Conservation (phyloP, 2,113 vertebrate genomes). For the Phaethornis superciliosus region DNA sequence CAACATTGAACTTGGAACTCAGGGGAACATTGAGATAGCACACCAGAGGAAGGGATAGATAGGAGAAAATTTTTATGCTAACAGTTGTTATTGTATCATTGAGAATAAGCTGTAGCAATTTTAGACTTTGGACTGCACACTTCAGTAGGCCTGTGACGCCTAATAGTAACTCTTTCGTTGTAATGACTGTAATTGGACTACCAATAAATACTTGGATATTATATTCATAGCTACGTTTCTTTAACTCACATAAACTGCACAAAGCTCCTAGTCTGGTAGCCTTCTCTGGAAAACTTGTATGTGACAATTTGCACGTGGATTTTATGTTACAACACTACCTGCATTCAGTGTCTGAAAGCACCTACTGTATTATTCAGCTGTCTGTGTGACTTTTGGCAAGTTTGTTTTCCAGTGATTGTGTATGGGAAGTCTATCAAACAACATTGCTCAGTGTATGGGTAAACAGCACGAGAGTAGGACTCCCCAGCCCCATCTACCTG, state of each 20-base stretch:
- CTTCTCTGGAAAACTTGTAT: not conserved
- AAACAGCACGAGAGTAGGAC: not conserved
- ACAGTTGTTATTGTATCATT: not conserved
- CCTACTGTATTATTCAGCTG: not conserved
- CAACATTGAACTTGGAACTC: not conserved
- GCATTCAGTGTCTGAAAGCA: not conserved
- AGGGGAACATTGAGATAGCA: not conserved
- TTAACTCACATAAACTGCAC: not conserved
- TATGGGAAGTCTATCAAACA: not conserved
- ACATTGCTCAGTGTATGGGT: not conserved
- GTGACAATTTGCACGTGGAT: not conserved
- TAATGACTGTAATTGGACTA: not conserved
- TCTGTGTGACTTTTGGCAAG: not conserved
- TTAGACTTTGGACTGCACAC: not conserved
- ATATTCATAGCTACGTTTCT: not conserved
- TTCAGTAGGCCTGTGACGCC: not conserved
- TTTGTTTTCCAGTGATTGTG: not conserved
- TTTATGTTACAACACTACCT: not conserved
- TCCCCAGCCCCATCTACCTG: not conserved
- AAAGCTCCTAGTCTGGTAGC: not conserved
- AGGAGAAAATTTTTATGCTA: not conserved
- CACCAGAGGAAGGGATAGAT: not conserved
- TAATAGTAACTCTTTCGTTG: not conserved
- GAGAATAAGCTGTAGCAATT: not conserved
- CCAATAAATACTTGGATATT: not conserved